phyloP scores from a whole-genome alignment of 92 coral and sea anemone species.

The Porites divaricata region DNA sequence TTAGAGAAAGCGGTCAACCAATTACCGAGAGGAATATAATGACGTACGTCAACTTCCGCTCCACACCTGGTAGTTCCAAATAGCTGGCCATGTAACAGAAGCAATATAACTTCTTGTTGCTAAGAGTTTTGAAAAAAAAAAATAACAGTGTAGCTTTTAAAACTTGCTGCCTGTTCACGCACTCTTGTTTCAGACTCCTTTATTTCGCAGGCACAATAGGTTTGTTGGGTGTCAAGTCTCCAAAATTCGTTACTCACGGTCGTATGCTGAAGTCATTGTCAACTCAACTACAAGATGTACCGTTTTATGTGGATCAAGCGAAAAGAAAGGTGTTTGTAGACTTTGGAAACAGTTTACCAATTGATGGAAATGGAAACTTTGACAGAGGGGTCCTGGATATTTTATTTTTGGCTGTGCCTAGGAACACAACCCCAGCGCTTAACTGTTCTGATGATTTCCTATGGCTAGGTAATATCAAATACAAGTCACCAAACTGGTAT shows the following conservation, averaged over 20 bases:
- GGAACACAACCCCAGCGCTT: neutral
- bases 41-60: too few species aligned
- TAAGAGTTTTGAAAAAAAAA: too few species aligned
- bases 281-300: conserved; percentile 25
- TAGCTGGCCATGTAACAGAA: too few species aligned
- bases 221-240: conserved; percentile 59
- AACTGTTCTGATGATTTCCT: conserved; percentile 54
- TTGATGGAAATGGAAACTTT: conserved; percentile 36
- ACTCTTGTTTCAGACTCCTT: conserved; percentile 58
- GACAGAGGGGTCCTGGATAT: conserved; percentile 22
- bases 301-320: conserved; percentile 56
- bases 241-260: conserved; percentile 60
- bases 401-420: conserved; percentile 43
- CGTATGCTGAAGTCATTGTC: conserved; percentile 49
- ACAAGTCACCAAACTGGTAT: conserved; percentile 56
- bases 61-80: too few species aligned
- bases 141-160: conserved; percentile 37
- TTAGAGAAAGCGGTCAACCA: too few species aligned
- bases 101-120: too few species aligned
- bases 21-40: too few species aligned
- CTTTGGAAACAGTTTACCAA: conserved; percentile 74
- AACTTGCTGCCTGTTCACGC: conserved; percentile 48
- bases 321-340: conserved; percentile 50
- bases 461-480: conserved; percentile 61
- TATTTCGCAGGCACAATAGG: conserved; percentile 74